These are phyloP conservation scores for Dendrocopos noguchii DNA, from an alignment of 2,113 vertebrate species.

Conservation along the genomic window DNA sequence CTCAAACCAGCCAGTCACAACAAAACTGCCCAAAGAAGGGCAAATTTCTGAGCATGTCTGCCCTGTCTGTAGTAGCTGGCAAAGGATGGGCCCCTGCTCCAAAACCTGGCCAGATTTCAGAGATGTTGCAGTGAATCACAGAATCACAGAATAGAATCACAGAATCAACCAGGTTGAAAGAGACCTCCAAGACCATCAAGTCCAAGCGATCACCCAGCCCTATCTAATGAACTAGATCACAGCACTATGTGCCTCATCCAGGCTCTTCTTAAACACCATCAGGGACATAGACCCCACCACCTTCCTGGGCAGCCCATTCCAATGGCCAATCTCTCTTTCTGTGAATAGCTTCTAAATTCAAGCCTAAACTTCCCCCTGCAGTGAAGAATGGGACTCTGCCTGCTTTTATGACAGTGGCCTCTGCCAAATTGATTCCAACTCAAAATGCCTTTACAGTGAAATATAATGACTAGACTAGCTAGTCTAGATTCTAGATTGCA, in stretches of 20 bases:
- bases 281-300: too few relatives aligned
- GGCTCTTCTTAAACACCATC: too few relatives aligned
- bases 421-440: not conserved
- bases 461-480: not conserved
- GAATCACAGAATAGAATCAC: too few relatives aligned
- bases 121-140: not conserved
- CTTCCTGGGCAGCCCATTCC: too few relatives aligned
- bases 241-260: too few relatives aligned
- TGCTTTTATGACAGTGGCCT: not conserved
- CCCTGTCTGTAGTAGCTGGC: not conserved
- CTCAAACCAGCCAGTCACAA: not conserved
- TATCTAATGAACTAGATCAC: too few relatives aligned
- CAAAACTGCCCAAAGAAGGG: not conserved
- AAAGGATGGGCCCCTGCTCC: not conserved
- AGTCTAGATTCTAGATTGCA: not conserved
- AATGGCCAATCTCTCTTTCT: too few relatives aligned
- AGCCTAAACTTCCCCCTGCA: too few relatives aligned
- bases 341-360: too few relatives aligned
- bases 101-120: not conserved
- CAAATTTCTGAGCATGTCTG: not conserved
- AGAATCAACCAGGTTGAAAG: too few relatives aligned
- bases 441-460: conserved; percentile 16
- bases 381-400: not conserved
- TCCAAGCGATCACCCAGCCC: too few relatives aligned
- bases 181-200: too few relatives aligned